A percentile compares a stretch with the other conserved stretches of the same genome.
Evolutionary conservation across 2,888 invertebrate species (phyloP).

Genomic region (Cantharis rufa): DNA sequence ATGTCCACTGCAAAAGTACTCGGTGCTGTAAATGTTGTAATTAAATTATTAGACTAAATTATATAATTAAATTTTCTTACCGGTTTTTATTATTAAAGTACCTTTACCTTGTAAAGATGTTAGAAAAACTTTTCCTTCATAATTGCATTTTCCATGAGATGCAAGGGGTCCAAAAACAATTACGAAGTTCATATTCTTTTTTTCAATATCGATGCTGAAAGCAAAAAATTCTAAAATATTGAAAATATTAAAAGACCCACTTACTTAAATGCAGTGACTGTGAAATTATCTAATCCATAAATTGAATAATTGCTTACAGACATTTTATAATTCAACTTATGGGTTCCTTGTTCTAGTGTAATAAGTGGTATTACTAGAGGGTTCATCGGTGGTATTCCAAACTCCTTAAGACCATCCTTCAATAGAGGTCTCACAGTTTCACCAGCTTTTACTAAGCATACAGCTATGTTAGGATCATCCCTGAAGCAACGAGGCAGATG

Average conservation of each 20-base stretch:
- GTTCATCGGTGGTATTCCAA: conserved; percentile 63
- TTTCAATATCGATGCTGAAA: no score
- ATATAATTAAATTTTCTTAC: no score
- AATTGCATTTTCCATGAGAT: background rate
- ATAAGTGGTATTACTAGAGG: conserved; percentile 64
- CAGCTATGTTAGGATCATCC: conserved; percentile 58
- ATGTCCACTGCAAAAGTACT: background rate
- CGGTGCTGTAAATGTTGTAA: background rate
- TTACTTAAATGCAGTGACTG: background rate
- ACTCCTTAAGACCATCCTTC: conserved; percentile 61
- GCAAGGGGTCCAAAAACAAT: no score
- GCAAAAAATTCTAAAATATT: no score
- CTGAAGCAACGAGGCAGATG: conserved; percentile 61
- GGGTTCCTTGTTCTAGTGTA: conserved; percentile 61
- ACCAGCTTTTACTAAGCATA: conserved; percentile 58
- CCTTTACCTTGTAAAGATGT: background rate
- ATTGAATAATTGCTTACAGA: background rate
- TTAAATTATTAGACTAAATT: no score
- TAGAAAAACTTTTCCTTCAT: background rate
- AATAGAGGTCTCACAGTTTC: conserved; percentile 60
- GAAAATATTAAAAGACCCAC: no score
- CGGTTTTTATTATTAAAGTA: background rate
- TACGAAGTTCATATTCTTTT: no score
- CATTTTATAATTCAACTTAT: background rate
- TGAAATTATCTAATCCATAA: background rate